Conservation (phyloP, 64 coral and sea anemone genomes). For the Porites australiensis region DNA sequence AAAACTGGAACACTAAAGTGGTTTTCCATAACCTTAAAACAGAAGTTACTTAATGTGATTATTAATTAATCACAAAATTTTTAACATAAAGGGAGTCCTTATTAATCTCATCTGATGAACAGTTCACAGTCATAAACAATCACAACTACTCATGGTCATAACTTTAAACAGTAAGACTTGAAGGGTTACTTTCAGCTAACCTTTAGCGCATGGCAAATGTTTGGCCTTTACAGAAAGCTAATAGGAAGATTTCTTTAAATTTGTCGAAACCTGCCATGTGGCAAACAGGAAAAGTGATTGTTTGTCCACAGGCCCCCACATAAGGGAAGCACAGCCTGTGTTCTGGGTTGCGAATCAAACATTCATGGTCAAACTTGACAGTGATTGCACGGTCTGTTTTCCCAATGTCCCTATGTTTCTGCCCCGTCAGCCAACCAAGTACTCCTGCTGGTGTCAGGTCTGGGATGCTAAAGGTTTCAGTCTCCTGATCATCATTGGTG, state of each 20-base stretch:
- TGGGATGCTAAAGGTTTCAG: constrained; percentile 22
- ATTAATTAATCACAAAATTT: no score
- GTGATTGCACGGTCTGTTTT: constrained; percentile 29
- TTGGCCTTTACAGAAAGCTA: constrained; percentile 71
- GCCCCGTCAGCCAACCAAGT: constrained; percentile 78
- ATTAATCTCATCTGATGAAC: no score
- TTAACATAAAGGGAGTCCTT: no score
- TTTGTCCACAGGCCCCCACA: constrained; percentile 57
- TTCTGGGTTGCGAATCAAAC: constrained; percentile 56
- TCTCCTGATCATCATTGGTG: not conserved
- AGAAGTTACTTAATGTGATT: no score
- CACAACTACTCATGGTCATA: no score
- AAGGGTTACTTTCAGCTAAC: no score
- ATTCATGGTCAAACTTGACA: constrained; percentile 73
- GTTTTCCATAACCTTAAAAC: no score
- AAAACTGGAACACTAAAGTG: no score
- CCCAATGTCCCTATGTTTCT: constrained; percentile 53
- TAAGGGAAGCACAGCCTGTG: constrained; percentile 72
- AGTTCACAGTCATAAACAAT: no score
- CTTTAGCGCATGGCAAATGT: constrained; percentile 57
- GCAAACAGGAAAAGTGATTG: constrained; percentile 60
- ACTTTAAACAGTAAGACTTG: no score
- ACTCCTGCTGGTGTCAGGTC: constrained; percentile 46
- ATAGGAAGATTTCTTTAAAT: constrained; percentile 56
- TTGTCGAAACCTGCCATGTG: constrained; percentile 56